Evolutionary conservation across 2,113 vertebrate species (phyloP).

Genomic region (Channa argus): DNA sequence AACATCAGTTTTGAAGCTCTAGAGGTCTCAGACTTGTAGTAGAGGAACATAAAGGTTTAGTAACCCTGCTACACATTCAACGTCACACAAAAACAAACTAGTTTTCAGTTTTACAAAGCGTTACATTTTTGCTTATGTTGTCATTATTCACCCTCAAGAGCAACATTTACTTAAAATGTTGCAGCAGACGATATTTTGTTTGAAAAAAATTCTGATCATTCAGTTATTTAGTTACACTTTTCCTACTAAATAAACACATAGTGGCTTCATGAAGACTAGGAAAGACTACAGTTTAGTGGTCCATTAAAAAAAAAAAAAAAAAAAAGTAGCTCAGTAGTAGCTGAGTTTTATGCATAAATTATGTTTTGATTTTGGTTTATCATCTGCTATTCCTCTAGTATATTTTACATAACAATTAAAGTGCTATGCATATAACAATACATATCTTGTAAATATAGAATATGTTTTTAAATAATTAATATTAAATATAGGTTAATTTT

Average conservation of each 20-base stretch:
- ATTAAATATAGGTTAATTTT: slow-evolving; percentile 59
- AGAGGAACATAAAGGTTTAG: too few species aligned
- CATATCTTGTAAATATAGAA: slow-evolving; percentile 51
- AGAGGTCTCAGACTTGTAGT: too few species aligned
- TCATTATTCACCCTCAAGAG: too few species aligned
- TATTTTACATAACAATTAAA: slow-evolving; percentile 59
- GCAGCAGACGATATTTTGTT: slow-evolving; percentile 3
- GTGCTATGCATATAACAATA: slow-evolving; percentile 61
- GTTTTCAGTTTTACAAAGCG: not conserved
- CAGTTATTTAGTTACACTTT: slow-evolving; percentile 9
- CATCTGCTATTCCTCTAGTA: not conserved
- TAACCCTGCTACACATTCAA: too few species aligned
- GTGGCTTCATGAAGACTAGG: not conserved
- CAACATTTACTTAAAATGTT: not conserved
- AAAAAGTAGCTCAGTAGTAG: not conserved
- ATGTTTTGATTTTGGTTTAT: slow-evolving; percentile 8
- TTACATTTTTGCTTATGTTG: not conserved
- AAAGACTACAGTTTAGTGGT: not conserved
- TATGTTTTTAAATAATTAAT: slow-evolving; percentile 59
- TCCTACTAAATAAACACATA: slow-evolving; percentile 10
- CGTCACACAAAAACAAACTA: too few species aligned
- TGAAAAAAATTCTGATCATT: not conserved
- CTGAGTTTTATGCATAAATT: slow-evolving; percentile 8
- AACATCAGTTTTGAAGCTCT: not conserved
- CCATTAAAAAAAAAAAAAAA: slow-evolving; percentile 6